Evolutionary conservation across 2,888 invertebrate genomes (phyloP).

Genomic region (Piscicola geometra): DNA sequence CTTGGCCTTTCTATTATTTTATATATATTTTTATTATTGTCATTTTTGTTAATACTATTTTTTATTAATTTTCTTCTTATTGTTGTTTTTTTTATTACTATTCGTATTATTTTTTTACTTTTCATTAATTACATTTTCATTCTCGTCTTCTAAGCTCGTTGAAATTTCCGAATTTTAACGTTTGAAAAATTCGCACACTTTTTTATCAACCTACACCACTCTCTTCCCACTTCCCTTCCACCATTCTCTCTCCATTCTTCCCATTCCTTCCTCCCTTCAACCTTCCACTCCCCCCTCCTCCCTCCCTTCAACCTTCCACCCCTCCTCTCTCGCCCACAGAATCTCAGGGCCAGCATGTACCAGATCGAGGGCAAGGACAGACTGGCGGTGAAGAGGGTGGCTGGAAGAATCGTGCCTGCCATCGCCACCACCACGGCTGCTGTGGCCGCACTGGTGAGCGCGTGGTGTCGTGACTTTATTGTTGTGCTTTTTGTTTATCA

Average conservation of each 20-base stretch:
- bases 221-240: too few relatives aligned
- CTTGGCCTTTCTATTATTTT: not conserved
- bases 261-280: too few relatives aligned
- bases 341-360: slow-evolving; percentile 55
- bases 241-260: too few relatives aligned
- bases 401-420: slow-evolving; percentile 57
- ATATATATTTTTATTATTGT: not conserved
- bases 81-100: not conserved
- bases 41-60: not conserved
- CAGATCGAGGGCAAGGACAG: slow-evolving; percentile 52
- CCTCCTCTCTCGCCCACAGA: slow-evolving; percentile 46
- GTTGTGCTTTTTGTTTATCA: not conserved
- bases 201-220: too few relatives aligned
- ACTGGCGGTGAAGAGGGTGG: slow-evolving; percentile 54
- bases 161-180: too few relatives aligned
- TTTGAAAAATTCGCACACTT: too few relatives aligned
- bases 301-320: not conserved
- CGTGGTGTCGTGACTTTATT: not conserved
- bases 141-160: too few relatives aligned
- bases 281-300: too few relatives aligned
- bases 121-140: too few relatives aligned
- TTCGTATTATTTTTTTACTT: too few relatives aligned
- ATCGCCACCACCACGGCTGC: slow-evolving; percentile 58
- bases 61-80: not conserved
- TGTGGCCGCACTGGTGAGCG: slow-evolving; percentile 55